Conservation (phyloP, 2,113 vertebrate species). For the Lepus europaeus region DNA sequence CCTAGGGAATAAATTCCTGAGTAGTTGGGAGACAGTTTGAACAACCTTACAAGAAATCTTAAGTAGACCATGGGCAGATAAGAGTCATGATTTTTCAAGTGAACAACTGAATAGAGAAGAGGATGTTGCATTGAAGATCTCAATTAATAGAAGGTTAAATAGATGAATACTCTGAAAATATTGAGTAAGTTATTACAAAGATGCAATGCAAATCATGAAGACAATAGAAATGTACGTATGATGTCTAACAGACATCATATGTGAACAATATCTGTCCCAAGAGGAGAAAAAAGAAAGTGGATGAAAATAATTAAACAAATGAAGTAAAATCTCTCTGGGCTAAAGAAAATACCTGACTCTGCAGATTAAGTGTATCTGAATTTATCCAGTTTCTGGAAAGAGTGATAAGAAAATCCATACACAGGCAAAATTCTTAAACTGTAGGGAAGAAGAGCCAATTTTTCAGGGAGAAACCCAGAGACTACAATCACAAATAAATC, state of each 20-base stretch:
- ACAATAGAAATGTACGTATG: background rate
- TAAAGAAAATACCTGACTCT: background rate
- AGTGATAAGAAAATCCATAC: background rate
- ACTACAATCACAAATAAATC: background rate
- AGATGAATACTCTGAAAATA: background rate
- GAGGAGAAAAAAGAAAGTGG: background rate
- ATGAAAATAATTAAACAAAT: background rate
- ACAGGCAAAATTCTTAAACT: background rate
- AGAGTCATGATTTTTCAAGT: constrained; percentile 6
- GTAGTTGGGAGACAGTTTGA: background rate
- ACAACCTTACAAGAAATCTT: background rate
- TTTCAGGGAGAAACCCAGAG: background rate
- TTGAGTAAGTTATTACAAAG: background rate
- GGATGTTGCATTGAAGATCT: background rate
- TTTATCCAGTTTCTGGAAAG: background rate
- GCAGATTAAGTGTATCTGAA: background rate
- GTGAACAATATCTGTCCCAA: background rate
- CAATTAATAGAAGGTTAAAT: background rate
- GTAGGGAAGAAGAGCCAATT: background rate
- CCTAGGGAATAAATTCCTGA: background rate
- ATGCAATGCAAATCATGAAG: background rate
- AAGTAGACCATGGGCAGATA: background rate
- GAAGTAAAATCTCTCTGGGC: background rate
- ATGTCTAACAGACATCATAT: background rate
- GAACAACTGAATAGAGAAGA: background rate